phyloP scores from a whole-genome alignment of 2,888 invertebrate genomes.

The Stictocephala bisonia region DNA sequence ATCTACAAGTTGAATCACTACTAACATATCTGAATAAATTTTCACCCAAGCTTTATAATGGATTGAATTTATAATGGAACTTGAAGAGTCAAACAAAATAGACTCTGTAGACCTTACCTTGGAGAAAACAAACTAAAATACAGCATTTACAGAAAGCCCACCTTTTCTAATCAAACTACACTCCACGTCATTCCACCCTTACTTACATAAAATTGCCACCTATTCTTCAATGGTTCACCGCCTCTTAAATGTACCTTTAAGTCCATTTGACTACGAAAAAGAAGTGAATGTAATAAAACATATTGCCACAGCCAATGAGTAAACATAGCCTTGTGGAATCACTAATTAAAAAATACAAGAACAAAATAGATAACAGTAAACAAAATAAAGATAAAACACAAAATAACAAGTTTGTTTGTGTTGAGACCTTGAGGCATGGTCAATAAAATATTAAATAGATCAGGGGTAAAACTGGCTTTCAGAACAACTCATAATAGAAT shows the following conservation, averaged over 20 bases:
- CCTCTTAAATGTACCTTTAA: neutral
- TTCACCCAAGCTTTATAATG: neutral
- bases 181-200: neutral
- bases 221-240: neutral
- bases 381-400: too few species aligned
- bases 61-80: neutral
- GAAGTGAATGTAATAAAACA: neutral
- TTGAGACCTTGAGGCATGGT: too few species aligned
- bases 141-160: neutral
- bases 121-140: neutral
- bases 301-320: neutral
- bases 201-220: neutral
- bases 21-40: neutral
- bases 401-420: too few species aligned
- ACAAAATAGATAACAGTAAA: too few species aligned
- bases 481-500: too few species aligned
- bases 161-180: neutral
- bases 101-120: neutral
- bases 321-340: too few species aligned
- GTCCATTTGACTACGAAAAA: neutral
- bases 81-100: neutral
- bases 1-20: neutral
- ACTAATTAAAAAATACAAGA: too few species aligned
- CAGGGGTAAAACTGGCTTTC: too few species aligned
- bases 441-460: too few species aligned